Evolutionary conservation across 1,140 invertebrate genomes (phyloP), one percentile per base, ranked within the genome.

Genomic region (Charaxes varanes): DNA sequence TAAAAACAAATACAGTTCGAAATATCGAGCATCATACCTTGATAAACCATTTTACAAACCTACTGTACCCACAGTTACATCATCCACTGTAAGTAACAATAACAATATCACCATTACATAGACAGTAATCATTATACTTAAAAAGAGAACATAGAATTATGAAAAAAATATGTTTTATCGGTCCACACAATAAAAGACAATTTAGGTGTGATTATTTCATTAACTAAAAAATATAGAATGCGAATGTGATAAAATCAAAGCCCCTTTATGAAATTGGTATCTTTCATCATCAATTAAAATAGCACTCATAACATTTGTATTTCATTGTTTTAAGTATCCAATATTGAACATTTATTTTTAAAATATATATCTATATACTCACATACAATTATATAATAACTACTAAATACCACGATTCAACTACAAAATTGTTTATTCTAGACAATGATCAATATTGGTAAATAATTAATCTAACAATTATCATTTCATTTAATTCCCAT

Each of bases 1-100:
- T 51, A 79, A 71, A 66, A 67, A 72, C 52, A 76, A 78, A 50
- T 85, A 76, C 64, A 85, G 84, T 57, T 82, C 84, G 35, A 84
- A 84, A 63, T 85, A 84, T 57, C 60, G 80, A 68, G 72, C 67
- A 31, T 73, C 79, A 33, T 63, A 69, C 53, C 32, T 74, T 15
- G 68, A 83, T 43, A 83, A 70, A 63, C 71, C 80, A 38, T 72
- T 71, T 66, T 85, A 85, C 50, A 78, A 78, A 68, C 64, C 84
- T 26, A 85, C 84, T 52, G 78, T 85, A 53, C 84, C 84, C 8
- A 68, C 80, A 43, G 66, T 85, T 12, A 85, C 80, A 61, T 50
- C 82, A 49, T 78, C 84, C 59, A 77, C 74, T 74, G 84, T 85
- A 80, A 85, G 84, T 77, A 79, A 58, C 47, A 47, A 30, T 37